Conservation (phyloP, 2,888 invertebrate genomes). For the Lucinisca nassula region DNA sequence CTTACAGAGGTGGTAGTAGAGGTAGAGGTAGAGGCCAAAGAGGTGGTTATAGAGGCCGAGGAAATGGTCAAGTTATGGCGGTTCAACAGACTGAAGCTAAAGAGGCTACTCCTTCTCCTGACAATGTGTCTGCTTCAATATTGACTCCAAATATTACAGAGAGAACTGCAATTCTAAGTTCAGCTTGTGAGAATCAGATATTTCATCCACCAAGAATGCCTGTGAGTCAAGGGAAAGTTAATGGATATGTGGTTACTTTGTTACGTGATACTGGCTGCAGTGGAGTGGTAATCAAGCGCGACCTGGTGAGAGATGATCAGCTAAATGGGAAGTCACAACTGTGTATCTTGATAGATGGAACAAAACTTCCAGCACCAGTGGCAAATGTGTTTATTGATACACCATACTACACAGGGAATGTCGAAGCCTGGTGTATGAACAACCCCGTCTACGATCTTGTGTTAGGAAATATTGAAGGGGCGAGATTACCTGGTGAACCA, state of each 20-base stretch:
- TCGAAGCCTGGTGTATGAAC: constrained; percentile 48
- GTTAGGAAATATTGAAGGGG: constrained; percentile 42
- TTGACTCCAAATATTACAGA: too few species aligned
- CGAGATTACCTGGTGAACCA: constrained; percentile 34
- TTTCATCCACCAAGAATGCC: too few species aligned
- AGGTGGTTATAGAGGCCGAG: too few species aligned
- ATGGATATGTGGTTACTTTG: constrained; percentile 15
- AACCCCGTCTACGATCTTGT: constrained; percentile 54
- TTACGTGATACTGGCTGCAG: constrained; percentile 57
- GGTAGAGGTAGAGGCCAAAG: too few species aligned
- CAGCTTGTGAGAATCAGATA: too few species aligned
- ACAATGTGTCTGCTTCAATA: too few species aligned
- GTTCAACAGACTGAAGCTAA: too few species aligned
- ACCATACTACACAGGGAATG: constrained; percentile 43
- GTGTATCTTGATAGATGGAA: constrained; percentile 55
- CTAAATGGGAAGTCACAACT: constrained; percentile 31
- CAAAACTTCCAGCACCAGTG: constrained; percentile 21
- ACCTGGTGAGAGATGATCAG: constrained; percentile 24
- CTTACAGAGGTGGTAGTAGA: too few species aligned
- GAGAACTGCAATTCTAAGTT: too few species aligned
- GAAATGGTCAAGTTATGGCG: too few species aligned
- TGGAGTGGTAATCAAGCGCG: constrained; percentile 39
- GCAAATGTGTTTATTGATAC: constrained; percentile 45
- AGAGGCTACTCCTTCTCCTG: too few species aligned
- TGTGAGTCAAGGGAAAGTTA: too few species aligned